Evolutionary conservation across 2,113 vertebrate species (phyloP).

Genomic region (Patagioenas fasciata): DNA sequence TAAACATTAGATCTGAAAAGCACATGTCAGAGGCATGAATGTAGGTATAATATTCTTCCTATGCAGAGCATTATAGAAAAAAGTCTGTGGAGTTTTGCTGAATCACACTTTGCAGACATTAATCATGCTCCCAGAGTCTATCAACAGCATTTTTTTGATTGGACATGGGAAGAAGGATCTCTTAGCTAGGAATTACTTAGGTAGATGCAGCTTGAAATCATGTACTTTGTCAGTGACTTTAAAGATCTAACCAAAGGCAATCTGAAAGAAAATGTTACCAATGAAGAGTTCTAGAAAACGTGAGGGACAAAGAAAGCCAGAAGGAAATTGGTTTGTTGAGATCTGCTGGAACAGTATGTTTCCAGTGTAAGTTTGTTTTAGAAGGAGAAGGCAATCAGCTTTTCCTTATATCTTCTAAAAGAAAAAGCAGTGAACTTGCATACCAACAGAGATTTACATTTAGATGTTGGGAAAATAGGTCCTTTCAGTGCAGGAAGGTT

Average conservation of each 20-base stretch:
- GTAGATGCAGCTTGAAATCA: background rate
- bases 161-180: background rate
- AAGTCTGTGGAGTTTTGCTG: background rate
- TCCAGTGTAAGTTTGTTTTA: background rate
- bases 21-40: background rate
- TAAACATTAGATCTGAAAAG: background rate
- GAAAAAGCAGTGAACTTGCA: background rate
- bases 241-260: background rate
- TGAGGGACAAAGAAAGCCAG: background rate
- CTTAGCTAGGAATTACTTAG: background rate
- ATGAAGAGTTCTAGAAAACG: background rate
- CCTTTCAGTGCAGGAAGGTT: background rate
- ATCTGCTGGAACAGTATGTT: background rate
- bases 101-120: background rate
- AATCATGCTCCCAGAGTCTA: background rate
- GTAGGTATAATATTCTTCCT: background rate
- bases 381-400: background rate
- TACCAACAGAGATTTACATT: background rate
- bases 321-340: background rate
- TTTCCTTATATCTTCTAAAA: background rate
- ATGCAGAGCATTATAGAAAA: background rate
- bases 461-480: background rate
- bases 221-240: background rate
- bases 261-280: background rate
- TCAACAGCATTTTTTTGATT: background rate